Percentiles rank a stretch among this genome's conserved stretches.
Evolutionary conservation across 2,113 vertebrate genomes (phyloP).

Genomic region (Halcyon malimbica): DNA sequence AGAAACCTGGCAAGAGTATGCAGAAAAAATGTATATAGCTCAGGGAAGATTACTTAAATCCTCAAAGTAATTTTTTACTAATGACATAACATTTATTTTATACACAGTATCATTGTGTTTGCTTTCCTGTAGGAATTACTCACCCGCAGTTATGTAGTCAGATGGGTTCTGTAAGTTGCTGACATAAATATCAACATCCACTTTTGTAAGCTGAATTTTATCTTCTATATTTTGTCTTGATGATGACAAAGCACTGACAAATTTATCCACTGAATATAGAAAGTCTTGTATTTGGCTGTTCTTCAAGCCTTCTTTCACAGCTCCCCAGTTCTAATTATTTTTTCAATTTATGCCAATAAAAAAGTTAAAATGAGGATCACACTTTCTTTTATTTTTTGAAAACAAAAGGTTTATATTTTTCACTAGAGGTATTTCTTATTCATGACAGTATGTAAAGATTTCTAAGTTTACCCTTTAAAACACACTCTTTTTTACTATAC

Average conservation of each 20-base stretch:
- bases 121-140: neutral
- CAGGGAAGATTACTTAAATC: neutral
- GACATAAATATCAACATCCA: constrained; percentile 57
- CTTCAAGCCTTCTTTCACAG: constrained; percentile 71
- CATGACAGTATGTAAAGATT: neutral
- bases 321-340: constrained; percentile 78
- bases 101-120: neutral
- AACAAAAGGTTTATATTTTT: neutral
- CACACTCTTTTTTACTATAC: neutral
- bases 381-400: neutral
- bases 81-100: neutral
- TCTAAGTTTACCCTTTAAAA: neutral
- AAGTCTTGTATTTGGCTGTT: constrained; percentile 76
- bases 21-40: neutral
- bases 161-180: constrained; percentile 73
- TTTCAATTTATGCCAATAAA: neutral
- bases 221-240: constrained; percentile 75
- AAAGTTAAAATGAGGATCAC: neutral
- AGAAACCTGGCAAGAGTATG: neutral
- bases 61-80: neutral
- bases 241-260: constrained; percentile 73
- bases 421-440: neutral
- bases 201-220: constrained; percentile 75
- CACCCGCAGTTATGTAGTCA: constrained; percentile 80
- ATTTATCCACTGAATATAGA: constrained; percentile 77